A percentile compares a stretch with the other conserved stretches of the same genome.
These are phyloP conservation scores for Branchellion lobata DNA, from an alignment of 2,888 invertebrate genomes.

Conservation along the genomic window DNA sequence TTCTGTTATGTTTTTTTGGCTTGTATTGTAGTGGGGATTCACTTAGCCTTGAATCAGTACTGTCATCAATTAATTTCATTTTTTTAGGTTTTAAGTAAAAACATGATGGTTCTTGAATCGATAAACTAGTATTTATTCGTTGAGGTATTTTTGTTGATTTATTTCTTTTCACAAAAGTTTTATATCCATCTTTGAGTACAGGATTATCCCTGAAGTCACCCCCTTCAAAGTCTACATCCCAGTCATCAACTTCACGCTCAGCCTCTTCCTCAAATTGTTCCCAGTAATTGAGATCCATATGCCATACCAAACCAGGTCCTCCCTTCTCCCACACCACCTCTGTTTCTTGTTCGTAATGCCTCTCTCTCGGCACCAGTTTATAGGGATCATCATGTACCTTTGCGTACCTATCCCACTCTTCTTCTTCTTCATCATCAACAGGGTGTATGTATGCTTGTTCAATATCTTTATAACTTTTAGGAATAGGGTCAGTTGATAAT, in stretches of 20 bases:
- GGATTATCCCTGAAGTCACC: constrained; percentile 64
- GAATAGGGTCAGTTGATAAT: background rate
- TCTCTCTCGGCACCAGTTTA: constrained; percentile 64
- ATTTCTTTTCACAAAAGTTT: background rate
- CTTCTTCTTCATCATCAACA: constrained; percentile 62
- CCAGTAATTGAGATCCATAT: constrained; percentile 67
- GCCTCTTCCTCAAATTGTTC: constrained; percentile 65
- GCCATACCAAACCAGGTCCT: constrained; percentile 67
- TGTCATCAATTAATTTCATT: too few relatives aligned
- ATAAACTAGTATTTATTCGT: too few relatives aligned
- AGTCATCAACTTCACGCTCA: constrained; percentile 66
- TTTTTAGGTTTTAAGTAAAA: too few relatives aligned
- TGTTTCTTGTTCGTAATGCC: constrained; percentile 62
- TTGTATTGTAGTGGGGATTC: background rate
- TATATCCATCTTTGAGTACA: constrained; percentile 58
- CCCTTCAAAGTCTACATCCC: constrained; percentile 67
- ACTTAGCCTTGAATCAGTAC: background rate
- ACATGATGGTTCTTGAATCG: too few relatives aligned
- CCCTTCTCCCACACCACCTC: constrained; percentile 68
- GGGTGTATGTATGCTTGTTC: background rate
- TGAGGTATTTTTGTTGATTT: too few relatives aligned
- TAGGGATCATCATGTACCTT: constrained; percentile 65
- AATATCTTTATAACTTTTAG: background rate
- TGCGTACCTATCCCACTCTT: constrained; percentile 67
- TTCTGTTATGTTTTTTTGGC: constrained; percentile 62